Conservation (phyloP, 2,888 invertebrate genomes). For the Loripinus fragilis region DNA sequence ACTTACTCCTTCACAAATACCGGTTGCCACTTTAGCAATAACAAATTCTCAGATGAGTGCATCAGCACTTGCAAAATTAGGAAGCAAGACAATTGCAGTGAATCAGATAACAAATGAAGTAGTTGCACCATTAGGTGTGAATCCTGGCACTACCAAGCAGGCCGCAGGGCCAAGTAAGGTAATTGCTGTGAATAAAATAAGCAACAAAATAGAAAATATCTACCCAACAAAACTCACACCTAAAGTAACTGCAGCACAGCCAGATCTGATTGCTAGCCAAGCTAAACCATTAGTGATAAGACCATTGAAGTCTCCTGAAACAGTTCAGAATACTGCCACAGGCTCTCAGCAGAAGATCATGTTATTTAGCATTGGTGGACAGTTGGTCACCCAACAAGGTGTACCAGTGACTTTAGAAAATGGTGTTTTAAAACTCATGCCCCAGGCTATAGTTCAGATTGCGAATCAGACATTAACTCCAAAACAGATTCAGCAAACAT, state of each 20-base stretch:
- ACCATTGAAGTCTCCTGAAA: constrained; percentile 9
- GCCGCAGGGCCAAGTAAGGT: background rate
- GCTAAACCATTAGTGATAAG: constrained; percentile 2
- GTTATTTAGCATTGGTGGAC: constrained; percentile 75
- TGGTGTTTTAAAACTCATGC: constrained; percentile 70
- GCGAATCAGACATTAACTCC: constrained; percentile 64
- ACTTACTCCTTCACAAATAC: background rate
- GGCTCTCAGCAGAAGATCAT: constrained; percentile 59
- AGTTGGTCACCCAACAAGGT: constrained; percentile 77
- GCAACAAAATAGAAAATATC: background rate
- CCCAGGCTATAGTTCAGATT: constrained; percentile 64
- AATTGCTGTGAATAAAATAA: background rate
- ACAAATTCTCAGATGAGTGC: background rate
- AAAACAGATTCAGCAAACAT: constrained; percentile 56
- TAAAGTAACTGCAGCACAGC: background rate
- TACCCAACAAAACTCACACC: background rate
- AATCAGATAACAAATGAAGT: constrained; percentile 9
- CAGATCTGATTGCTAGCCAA: background rate
- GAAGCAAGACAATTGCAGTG: constrained; percentile 5
- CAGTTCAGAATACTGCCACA: background rate
- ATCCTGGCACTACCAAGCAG: background rate
- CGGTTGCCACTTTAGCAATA: background rate
- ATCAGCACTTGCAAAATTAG: background rate
- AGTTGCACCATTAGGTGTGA: background rate
- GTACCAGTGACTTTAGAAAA: constrained; percentile 74